These are phyloP conservation scores for Triops cancriformis DNA, from an alignment of 1,140 invertebrate genomes.

Conservation along the genomic window DNA sequence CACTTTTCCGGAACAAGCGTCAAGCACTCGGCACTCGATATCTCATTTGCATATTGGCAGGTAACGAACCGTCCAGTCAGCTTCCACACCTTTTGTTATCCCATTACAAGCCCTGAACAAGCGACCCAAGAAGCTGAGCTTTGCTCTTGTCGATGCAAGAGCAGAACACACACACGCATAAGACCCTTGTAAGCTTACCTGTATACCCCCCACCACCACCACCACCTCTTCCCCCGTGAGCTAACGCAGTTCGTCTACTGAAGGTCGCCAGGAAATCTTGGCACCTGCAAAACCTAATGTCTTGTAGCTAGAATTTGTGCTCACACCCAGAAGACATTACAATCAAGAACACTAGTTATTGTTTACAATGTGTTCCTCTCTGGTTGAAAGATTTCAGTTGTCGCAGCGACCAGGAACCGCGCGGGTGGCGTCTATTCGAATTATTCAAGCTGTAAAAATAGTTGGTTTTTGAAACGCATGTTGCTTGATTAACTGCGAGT, in stretches of 20 bases:
- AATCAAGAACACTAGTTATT: background rate
- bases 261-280: background rate
- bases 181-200: background rate
- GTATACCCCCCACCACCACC: too few species aligned
- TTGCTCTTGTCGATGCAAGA: background rate
- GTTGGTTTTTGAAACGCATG: background rate
- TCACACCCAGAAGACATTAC: background rate
- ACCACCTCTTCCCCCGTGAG: background rate
- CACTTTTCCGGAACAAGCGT: background rate
- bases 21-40: background rate
- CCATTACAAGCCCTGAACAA: background rate
- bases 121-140: background rate
- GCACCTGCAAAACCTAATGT: background rate
- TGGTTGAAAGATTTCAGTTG: too few species aligned
- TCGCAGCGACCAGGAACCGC: too few species aligned
- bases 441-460: too few species aligned
- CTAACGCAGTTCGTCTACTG: background rate
- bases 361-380: too few species aligned
- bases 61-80: background rate
- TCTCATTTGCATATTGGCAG: background rate
- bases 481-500: background rate
- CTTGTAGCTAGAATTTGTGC: background rate
- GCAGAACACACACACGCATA: background rate
- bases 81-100: slow-evolving; percentile 13
- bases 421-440: too few species aligned